Base-by-base conservation (phyloP, 2,797 vertebrate species). In the Myoxocephalus aenaeus region DNA sequence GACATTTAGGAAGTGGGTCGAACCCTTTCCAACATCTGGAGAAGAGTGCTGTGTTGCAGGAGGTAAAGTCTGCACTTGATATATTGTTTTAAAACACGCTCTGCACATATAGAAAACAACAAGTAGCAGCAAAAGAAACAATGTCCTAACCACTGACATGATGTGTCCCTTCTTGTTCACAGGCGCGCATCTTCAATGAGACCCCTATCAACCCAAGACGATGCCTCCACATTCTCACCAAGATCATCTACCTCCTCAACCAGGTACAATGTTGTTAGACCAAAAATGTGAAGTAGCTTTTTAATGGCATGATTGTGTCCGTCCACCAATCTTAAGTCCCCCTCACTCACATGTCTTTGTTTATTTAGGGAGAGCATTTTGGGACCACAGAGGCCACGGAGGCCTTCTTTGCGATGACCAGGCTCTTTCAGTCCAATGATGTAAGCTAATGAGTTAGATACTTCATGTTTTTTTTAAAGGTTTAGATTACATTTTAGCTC, bases 141-240 rank as follows among this genome's bases (percentile, higher is more conserved):
- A 2, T 4, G 53, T 2, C 9, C 0, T 2, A 12, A 40, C 5
- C 22, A 5, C 5, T 71, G n/a, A 42, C 75, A 65, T 62, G 0
- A 65, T 1, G 0, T 34, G 1, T 58, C n/a, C 13, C 1, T 27
- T 68, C 57, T 51, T 22, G 6, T 88, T 75, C 3, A 0, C 80
- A 99, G 98, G 98, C 98, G 25, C 96, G 98, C 4, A 95, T 99
- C 84, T 99, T 99, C 84, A 99, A 99, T 12, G 98, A 99, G 93
- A 99, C 98, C 0, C 98, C 98, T 0, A 97, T 99, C 87, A 99
- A 99, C 83, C 98, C 98, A 8, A 94, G 97, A 82, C 95, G 97
- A 98, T 99, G 98, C 83, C 95, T 99, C 42, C 98, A 99, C 90
- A 99, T 99, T 82, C 96, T 99, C 25, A 99, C 98, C 87, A 99